These are phyloP conservation scores for Choreutis nemorana DNA, from an alignment of 2,888 invertebrate genomes.

Conservation along the genomic window DNA sequence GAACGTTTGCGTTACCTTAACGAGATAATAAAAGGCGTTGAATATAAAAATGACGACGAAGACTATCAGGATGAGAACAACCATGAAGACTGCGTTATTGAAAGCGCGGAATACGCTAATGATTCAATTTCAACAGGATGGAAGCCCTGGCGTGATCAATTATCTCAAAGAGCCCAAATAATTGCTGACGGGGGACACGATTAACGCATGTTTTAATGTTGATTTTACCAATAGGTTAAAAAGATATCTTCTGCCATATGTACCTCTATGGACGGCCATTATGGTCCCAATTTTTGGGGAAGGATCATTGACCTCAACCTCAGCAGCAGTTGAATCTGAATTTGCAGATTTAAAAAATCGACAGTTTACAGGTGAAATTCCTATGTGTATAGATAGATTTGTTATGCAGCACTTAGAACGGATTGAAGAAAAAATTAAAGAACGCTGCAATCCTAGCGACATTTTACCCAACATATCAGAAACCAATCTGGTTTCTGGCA, in stretches of 20 bases:
- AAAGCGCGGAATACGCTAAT: background rate
- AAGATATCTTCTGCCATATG: conserved; percentile 3
- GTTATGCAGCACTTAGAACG: too few relatives aligned
- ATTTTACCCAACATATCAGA: too few relatives aligned
- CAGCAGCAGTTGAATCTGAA: conserved; percentile 4
- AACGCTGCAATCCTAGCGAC: too few relatives aligned
- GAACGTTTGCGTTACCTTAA: background rate
- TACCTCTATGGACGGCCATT: conserved; percentile 2
- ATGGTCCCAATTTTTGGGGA: conserved; percentile 4
- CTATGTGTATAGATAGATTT: conserved; percentile 3
- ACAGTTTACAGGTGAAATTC: conserved; percentile 1
- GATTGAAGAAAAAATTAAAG: conserved; percentile 2
- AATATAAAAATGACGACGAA: background rate
- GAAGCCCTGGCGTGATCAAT: background rate
- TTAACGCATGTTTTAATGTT: conserved; percentile 2
- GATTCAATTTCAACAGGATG: too few relatives aligned
- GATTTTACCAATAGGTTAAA: conserved; percentile 1
- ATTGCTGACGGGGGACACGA: conserved; percentile 3
- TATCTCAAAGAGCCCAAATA: background rate
- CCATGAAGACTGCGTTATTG: background rate
- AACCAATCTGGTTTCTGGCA: too few relatives aligned
- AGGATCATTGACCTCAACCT: background rate
- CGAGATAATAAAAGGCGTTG: background rate
- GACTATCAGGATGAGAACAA: background rate
- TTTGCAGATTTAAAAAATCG: conserved; percentile 3